Evolutionary conservation across 2,888 invertebrate species (phyloP).

Genomic region (Bellardia bayeri): DNA sequence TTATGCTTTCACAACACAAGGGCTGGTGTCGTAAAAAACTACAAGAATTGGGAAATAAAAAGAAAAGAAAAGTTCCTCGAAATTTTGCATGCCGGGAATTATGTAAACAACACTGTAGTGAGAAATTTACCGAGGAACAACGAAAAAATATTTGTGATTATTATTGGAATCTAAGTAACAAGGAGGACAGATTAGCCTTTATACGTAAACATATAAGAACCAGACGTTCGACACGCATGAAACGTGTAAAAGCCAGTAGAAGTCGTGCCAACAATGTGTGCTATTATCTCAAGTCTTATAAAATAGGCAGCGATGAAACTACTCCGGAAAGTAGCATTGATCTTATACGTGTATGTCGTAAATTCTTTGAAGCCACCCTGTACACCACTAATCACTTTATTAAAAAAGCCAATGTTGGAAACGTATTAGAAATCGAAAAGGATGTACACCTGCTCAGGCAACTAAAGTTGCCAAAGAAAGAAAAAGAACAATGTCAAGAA

Average conservation of each 20-base stretch:
- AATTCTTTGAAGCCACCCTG: conserved; percentile 68
- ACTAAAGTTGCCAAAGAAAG: not conserved
- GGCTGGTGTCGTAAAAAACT: conserved; percentile 31
- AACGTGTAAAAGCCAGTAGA: conserved; percentile 4
- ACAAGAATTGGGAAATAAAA: not conserved
- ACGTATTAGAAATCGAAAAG: conserved; percentile 30
- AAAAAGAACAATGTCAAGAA: not conserved
- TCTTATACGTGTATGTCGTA: conserved; percentile 49
- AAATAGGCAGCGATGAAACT: conserved; percentile 5
- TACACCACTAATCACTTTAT: conserved; percentile 59
- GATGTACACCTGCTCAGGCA: conserved; percentile 26
- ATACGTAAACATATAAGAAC: conserved; percentile 57
- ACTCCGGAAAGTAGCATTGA: conserved; percentile 8
- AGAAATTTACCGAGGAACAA: conserved; percentile 60
- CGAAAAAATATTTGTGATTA: conserved; percentile 64
- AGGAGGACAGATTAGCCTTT: conserved; percentile 52
- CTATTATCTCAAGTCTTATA: conserved; percentile 58
- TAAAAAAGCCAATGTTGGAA: conserved; percentile 66
- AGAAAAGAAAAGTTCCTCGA: not conserved
- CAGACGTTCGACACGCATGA: conserved; percentile 47
- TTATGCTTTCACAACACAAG: conserved; percentile 33
- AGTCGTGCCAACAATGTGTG: conserved; percentile 58
- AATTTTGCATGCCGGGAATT: conserved; percentile 48
- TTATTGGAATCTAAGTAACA: conserved; percentile 63
- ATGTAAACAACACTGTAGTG: conserved; percentile 68